Evolutionary conservation across 2,888 invertebrate species (phyloP).

Genomic region (Tyria jacobaeae): DNA sequence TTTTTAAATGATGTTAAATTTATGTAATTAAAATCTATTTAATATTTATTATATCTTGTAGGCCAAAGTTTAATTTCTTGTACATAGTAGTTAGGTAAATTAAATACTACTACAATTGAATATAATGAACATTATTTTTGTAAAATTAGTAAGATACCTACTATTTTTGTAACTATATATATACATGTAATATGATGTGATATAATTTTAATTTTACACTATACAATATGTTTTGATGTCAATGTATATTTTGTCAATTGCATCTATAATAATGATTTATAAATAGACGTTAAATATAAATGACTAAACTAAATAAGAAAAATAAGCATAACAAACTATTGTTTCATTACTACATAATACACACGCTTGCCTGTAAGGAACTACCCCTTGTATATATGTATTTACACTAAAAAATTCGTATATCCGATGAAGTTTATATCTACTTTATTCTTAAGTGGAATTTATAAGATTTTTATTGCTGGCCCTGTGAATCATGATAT

Average conservation of each 20-base stretch:
- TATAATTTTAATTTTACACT: conserved; percentile 25
- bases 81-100: conserved; percentile 42
- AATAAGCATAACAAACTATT: not conserved
- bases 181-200: conserved; percentile 37
- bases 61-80: conserved; percentile 38
- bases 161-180: conserved; percentile 6
- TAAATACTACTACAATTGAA: not conserved
- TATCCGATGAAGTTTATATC: too few relatives aligned
- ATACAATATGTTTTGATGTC: conserved; percentile 3
- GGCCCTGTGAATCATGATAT: too few relatives aligned
- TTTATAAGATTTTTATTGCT: too few relatives aligned
- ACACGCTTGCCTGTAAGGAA: too few relatives aligned
- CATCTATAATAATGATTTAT: not conserved
- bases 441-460: too few relatives aligned
- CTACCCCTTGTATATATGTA: too few relatives aligned
- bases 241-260: not conserved
- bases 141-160: not conserved
- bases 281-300: conserved; percentile 2
- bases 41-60: conserved; percentile 21
- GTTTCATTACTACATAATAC: not conserved
- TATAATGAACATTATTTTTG: conserved; percentile 4
- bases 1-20: not conserved
- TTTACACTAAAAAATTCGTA: too few relatives aligned
- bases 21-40: not conserved
- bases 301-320: not conserved